phyloP scores from a whole-genome alignment of 2,797 vertebrate species.

The Myotis vivesi region DNA sequence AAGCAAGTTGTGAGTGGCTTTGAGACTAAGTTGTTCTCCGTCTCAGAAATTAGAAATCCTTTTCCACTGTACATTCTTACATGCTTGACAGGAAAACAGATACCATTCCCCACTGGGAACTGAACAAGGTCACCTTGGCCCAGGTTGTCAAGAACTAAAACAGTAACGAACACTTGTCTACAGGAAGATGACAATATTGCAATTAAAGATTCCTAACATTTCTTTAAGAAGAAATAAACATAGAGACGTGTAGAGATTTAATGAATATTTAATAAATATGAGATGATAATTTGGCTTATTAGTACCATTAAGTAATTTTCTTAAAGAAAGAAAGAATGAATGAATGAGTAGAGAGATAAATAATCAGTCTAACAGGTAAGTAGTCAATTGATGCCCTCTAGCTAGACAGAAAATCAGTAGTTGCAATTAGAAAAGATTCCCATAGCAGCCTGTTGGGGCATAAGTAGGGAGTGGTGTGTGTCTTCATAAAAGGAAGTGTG shows the following conservation, averaged over 20 bases:
- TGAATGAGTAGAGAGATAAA: background rate
- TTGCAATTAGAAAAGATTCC: background rate
- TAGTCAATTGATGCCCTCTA: background rate
- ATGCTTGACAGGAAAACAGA: background rate
- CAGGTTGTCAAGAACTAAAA: slow-evolving; percentile 51
- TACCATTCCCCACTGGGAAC: background rate
- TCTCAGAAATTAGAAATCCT: slow-evolving; percentile 40
- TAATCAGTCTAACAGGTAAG: background rate
- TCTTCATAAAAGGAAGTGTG: background rate
- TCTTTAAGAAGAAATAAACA: slow-evolving; percentile 23
- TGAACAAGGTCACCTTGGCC: slow-evolving; percentile 64
- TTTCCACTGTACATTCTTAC: background rate
- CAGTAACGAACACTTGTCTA: slow-evolving; percentile 37
- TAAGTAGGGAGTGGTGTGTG: background rate
- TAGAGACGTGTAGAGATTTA: background rate
- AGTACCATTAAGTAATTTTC: slow-evolving; percentile 12
- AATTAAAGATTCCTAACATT: slow-evolving; percentile 42
- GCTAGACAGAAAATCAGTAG: background rate
- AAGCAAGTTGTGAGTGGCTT: background rate
- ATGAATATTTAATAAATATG: slow-evolving; percentile 24
- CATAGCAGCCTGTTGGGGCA: background rate
- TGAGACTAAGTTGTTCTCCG: slow-evolving; percentile 46
- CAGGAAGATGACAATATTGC: slow-evolving; percentile 34
- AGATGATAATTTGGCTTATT: background rate
- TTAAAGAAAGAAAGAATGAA: background rate